Base-by-base conservation (phyloP, 2,113 vertebrate genomes). In the Neotoma lepida region DNA sequence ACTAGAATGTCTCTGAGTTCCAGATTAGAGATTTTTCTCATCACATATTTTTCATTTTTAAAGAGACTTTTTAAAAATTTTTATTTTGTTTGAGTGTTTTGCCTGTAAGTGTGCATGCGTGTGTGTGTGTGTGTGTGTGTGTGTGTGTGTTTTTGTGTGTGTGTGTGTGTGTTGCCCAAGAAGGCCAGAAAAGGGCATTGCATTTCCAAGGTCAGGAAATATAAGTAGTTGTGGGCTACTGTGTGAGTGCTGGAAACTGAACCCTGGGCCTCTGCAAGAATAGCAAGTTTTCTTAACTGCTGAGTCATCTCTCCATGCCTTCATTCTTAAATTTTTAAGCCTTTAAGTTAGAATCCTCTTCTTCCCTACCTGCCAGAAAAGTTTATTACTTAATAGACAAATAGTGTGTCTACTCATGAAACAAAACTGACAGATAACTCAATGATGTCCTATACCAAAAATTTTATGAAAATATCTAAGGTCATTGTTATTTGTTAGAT, bases 381-480 rank as follows among this genome's bases (percentile, higher is more conserved):
- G 46, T 44, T 35, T 68, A 71, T 61, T 77, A 73, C 28, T 84
- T 54, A 90, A 41, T 9, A 39, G 88, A 44, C 9, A 89, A 77
- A 91, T 17, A 22, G 51, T 58, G 46, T 61, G 71, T 71, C 66
- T 12, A 77, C 6, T 77, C 87, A 63, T 58, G 86, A 78, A 93
- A 89, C 9, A 88, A 90, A 88, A 82, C 7, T 87, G 18, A 35
- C 51, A 95, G 35, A 66, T 41, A 90, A 86, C 39, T 33, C 49
- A 71, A 56, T 76, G 49, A 24, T 63, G 68, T 91, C 66, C 35
- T 54, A 35, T 46, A 76, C 14, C 4, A 90, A 41, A 68, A 81
- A 71, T 77, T 91, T 58, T 39, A 88, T 73, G 61, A 49, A 93
- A 91, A 51, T 51, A 49, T 74, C 46, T 77, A 85, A 93, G 14